Conservation (phyloP, 2,888 invertebrate genomes). For the Tipula unca region DNA sequence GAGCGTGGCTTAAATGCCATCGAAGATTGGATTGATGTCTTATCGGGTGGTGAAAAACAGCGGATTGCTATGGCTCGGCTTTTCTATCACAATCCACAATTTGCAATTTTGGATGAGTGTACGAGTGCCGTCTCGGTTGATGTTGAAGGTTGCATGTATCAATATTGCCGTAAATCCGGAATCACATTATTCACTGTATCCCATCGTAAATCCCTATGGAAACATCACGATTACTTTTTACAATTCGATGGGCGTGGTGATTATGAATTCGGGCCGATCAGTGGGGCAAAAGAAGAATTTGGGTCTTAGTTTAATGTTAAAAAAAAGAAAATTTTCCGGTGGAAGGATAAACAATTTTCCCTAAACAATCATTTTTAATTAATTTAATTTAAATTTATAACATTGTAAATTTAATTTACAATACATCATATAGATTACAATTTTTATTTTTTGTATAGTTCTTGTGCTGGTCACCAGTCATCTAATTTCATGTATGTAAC, state of each 20-base stretch:
- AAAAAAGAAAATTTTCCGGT: not conserved
- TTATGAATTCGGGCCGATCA: slow-evolving; percentile 80
- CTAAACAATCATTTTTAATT: not conserved
- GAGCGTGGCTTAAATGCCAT: slow-evolving; percentile 87
- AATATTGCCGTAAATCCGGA: slow-evolving; percentile 72
- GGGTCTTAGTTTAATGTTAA: slow-evolving; percentile 61
- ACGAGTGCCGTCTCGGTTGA: slow-evolving; percentile 98
- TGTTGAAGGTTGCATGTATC: slow-evolving; percentile 96
- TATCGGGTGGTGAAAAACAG: slow-evolving; percentile 98
- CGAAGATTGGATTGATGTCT: slow-evolving; percentile 97
- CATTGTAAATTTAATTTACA: not conserved
- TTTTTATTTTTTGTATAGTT: not conserved
- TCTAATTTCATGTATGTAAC: not conserved
- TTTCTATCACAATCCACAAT: slow-evolving; percentile 96
- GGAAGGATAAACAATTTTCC: not conserved
- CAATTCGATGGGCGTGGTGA: slow-evolving; percentile 94
- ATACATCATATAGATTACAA: not conserved
- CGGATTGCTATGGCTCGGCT: slow-evolving; percentile 96
- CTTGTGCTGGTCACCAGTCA: not conserved
- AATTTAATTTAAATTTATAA: not conserved
- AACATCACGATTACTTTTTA: slow-evolving; percentile 91
- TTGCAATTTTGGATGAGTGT: slow-evolving; percentile 97
- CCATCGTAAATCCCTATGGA: slow-evolving; percentile 94
- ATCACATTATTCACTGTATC: slow-evolving; percentile 97
- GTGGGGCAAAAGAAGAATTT: slow-evolving; percentile 79